Percentiles rank a stretch among this genome's conserved stretches.
phyloP scores from a whole-genome alignment of 2,888 invertebrate species.

The Spodoptera littoralis region DNA sequence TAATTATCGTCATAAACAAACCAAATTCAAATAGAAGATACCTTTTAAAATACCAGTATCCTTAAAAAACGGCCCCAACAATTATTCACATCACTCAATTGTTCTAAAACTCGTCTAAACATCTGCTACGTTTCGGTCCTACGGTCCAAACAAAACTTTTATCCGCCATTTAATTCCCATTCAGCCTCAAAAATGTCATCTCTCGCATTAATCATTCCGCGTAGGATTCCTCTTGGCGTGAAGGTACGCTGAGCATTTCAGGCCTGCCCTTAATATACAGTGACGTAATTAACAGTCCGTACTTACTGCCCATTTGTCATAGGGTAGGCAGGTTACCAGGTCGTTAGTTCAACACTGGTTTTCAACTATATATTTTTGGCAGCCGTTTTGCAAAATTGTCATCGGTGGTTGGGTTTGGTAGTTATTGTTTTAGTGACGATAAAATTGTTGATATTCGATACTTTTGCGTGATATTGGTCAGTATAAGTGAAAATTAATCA shows the following conservation, averaged over 20 bases:
- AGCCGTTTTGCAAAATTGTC: too few species aligned
- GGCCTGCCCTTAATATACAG: conserved; percentile 52
- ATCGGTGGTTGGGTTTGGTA: too few species aligned
- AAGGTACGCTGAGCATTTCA: conserved; percentile 53
- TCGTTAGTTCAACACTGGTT: conserved; percentile 1
- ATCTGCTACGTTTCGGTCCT: conserved; percentile 12
- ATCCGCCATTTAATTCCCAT: conserved; percentile 43
- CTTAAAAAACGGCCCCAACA: not conserved
- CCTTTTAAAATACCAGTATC: too few species aligned
- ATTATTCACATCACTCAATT: not conserved
- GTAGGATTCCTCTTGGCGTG: conserved; percentile 53
- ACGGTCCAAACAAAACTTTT: conserved; percentile 39
- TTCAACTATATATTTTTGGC: too few species aligned
- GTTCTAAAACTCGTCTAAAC: conserved; percentile 17
- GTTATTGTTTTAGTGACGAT: too few species aligned
- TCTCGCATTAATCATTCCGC: conserved; percentile 54
- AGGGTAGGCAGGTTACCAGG: not conserved
- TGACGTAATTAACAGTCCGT: conserved; percentile 51
- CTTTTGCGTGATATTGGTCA: too few species aligned
- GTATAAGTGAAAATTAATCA: too few species aligned
- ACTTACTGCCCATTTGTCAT: conserved; percentile 46
- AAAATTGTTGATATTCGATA: too few species aligned
- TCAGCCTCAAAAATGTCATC: conserved; percentile 56
- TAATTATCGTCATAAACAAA: too few species aligned
- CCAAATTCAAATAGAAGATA: too few species aligned